Conservation (phyloP, 1,140 invertebrate species). For the Subanguina moxae region DNA sequence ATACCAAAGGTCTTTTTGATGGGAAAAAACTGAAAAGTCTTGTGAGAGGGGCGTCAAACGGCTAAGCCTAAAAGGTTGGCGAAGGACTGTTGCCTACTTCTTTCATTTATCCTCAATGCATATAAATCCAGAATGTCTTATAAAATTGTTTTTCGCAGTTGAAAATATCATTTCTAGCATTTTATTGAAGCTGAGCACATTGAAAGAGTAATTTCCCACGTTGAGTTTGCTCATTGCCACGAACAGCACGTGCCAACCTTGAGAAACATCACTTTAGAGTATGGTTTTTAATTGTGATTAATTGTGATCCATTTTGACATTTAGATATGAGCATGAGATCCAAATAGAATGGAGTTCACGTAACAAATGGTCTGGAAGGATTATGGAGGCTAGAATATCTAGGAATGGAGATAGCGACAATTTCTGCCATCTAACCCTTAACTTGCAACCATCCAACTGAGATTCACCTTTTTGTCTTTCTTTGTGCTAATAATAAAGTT, state of each 20-base stretch:
- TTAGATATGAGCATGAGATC: slow-evolving; percentile 18
- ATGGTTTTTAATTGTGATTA: too few relatives aligned
- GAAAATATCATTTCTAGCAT: slow-evolving; percentile 14
- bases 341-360: slow-evolving; percentile 16
- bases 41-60: too few relatives aligned
- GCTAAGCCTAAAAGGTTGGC: too few relatives aligned
- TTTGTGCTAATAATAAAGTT: neutral
- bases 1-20: too few relatives aligned
- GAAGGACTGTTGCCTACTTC: too few relatives aligned
- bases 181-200: slow-evolving; percentile 13
- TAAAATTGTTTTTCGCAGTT: neutral
- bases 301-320: too few relatives aligned
- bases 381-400: slow-evolving; percentile 15
- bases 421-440: slow-evolving; percentile 19
- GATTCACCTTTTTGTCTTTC: neutral
- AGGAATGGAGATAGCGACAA: slow-evolving; percentile 16
- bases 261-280: slow-evolving; percentile 4
- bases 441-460: neutral
- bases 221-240: slow-evolving; percentile 18
- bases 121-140: too few relatives aligned
- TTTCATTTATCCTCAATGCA: too few relatives aligned
- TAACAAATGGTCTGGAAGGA: slow-evolving; percentile 5
- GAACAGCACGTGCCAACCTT: slow-evolving; percentile 12
- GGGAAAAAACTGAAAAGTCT: too few relatives aligned
- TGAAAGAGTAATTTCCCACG: slow-evolving; percentile 9